A percentile compares a stretch with the other conserved stretches of the same genome.
phyloP scores from a whole-genome alignment of 2,888 invertebrate genomes.

The Cephalotes varians region DNA sequence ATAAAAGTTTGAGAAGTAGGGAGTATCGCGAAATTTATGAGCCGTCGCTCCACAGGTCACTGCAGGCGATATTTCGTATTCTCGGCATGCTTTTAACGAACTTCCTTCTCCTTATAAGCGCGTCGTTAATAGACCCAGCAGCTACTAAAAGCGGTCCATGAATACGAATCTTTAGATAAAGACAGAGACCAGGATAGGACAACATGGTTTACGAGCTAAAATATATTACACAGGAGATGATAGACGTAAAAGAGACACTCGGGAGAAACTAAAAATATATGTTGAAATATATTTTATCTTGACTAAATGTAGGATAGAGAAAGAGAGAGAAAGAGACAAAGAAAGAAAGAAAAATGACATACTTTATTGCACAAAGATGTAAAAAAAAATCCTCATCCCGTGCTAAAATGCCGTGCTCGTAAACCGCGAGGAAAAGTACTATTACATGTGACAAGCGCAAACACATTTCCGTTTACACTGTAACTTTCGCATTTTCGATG shows the following conservation, averaged over 20 bases:
- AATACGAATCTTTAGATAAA: constrained; percentile 59
- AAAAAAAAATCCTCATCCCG: constrained; percentile 33
- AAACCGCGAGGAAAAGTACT: constrained; percentile 49
- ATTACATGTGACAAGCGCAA: constrained; percentile 48
- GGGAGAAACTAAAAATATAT: constrained; percentile 45
- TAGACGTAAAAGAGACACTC: constrained; percentile 50
- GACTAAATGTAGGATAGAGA: constrained; percentile 27
- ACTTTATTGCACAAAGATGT: constrained; percentile 35
- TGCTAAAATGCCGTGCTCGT: constrained; percentile 40
- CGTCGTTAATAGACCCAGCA: constrained; percentile 55
- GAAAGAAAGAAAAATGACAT: constrained; percentile 3
- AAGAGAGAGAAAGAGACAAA: not conserved
- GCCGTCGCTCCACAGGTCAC: constrained; percentile 45
- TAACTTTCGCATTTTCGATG: constrained; percentile 45
- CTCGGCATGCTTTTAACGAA: constrained; percentile 58
- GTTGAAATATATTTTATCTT: constrained; percentile 41
- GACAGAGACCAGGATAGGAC: constrained; percentile 31
- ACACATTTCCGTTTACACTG: constrained; percentile 50
- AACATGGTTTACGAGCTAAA: constrained; percentile 46
- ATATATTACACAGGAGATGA: constrained; percentile 40
- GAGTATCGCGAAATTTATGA: constrained; percentile 55
- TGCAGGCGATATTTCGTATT: constrained; percentile 57
- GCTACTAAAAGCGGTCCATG: constrained; percentile 54
- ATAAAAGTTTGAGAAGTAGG: constrained; percentile 37
- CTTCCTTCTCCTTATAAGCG: constrained; percentile 57